These are phyloP conservation scores for Phocoena phocoena DNA, from an alignment of 2,113 vertebrate genomes.

Conservation along the genomic window DNA sequence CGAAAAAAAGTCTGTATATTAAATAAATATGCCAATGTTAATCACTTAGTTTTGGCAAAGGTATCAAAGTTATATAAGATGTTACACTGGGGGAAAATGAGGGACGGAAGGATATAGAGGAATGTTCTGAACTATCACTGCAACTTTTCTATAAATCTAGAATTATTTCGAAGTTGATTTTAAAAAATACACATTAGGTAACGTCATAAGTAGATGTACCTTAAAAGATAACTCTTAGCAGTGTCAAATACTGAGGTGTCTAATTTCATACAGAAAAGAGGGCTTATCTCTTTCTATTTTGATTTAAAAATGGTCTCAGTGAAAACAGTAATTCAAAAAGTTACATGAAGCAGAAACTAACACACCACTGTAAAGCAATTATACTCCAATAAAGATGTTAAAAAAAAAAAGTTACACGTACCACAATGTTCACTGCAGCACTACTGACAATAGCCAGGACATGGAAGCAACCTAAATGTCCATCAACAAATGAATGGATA, in stretches of 20 bases:
- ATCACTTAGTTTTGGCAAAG: slow-evolving; percentile 10
- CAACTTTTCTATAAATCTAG: not conserved
- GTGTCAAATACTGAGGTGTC: not conserved
- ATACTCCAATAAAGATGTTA: no score
- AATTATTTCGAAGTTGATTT: not conserved
- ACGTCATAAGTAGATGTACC: not conserved
- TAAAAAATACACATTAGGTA: slow-evolving; percentile 14
- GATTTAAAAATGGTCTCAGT: not conserved
- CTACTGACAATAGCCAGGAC: no score
- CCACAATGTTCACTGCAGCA: no score
- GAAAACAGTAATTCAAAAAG: no score
- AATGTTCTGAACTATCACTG: not conserved
- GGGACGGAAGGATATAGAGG: not conserved
- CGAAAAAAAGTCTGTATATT: not conserved
- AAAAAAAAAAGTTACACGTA: no score
- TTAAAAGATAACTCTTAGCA: not conserved
- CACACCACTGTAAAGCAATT: no score
- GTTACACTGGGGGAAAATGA: not conserved
- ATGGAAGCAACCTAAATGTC: no score
- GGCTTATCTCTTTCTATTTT: not conserved
- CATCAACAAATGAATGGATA: no score
- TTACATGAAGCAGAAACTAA: no score
- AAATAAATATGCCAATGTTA: not conserved
- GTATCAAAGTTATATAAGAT: not conserved
- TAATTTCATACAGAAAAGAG: slow-evolving; percentile 5